Evolutionary conservation across 2,113 vertebrate species (phyloP).

Genomic region (Saccopteryx bilineata): DNA sequence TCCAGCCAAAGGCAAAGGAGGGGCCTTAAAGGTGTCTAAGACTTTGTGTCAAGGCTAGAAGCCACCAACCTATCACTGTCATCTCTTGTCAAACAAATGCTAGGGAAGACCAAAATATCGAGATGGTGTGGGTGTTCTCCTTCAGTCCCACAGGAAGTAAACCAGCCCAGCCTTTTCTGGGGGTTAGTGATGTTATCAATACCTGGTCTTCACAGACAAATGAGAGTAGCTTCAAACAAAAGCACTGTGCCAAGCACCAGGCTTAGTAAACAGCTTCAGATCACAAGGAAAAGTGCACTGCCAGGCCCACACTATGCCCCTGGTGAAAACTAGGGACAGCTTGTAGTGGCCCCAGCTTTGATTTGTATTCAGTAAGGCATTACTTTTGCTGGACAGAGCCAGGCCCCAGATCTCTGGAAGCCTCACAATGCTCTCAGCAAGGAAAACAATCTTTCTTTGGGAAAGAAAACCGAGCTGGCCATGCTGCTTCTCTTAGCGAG

Average conservation of each 20-base stretch:
- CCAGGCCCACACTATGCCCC: not conserved
- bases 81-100: not conserved
- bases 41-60: not conserved
- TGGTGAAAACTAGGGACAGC: not conserved
- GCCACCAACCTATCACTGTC: not conserved
- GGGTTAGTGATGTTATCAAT: not conserved
- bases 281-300: not conserved
- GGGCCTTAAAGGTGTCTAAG: too few species aligned
- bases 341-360: not conserved
- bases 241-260: not conserved
- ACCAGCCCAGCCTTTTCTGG: fast-evolving
- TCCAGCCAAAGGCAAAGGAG: not conserved
- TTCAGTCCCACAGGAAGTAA: not conserved
- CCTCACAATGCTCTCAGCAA: not conserved
- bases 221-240: not conserved
- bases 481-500: not conserved
- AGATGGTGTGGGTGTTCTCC: not conserved
- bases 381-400: not conserved
- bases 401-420: not conserved
- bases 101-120: not conserved
- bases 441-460: not conserved
- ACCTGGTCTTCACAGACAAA: not conserved
- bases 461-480: not conserved
- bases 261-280: not conserved
- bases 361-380: not conserved